Evolutionary conservation across 2,888 invertebrate genomes (phyloP).

Genomic region (Micropterix aruncella): DNA sequence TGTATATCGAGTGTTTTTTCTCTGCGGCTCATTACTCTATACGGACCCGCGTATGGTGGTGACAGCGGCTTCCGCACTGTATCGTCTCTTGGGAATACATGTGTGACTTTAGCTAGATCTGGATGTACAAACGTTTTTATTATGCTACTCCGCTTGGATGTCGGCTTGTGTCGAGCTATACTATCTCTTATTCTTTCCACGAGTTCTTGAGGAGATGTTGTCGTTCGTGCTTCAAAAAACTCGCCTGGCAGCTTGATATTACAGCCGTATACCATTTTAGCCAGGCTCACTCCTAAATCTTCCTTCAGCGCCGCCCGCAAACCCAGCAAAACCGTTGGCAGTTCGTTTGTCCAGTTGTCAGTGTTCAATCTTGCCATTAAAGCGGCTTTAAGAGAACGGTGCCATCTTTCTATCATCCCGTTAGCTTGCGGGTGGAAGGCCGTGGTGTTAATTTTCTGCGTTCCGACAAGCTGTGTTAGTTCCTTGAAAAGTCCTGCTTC

Average conservation of each 20-base stretch:
- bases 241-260: no score
- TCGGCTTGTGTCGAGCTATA: no score
- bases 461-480: conserved; percentile 11
- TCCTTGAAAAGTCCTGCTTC: conserved; percentile 17
- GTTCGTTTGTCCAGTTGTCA: conserved; percentile 14
- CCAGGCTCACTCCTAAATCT: no score
- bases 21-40: conserved; percentile 8
- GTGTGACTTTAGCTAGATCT: conserved; percentile 8
- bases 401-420: conserved; percentile 11
- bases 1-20: conserved; percentile 9
- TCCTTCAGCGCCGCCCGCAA: conserved; percentile 8
- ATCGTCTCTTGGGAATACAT: conserved; percentile 14
- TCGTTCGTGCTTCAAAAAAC: no score
- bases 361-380: conserved; percentile 4
- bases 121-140: conserved; percentile 6
- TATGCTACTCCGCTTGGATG: no score
- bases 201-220: no score
- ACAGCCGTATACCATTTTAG: no score
- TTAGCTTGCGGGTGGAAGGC: conserved; percentile 12
- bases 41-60: conserved; percentile 13
- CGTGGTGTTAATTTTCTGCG: conserved; percentile 7
- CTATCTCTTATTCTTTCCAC: no score
- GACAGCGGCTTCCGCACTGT: conserved; percentile 11
- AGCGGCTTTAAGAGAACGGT: conserved; percentile 9
- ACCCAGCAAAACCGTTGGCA: conserved; percentile 16